A percentile compares a stretch with the other conserved stretches of the same genome.
phyloP scores from a whole-genome alignment of 2,888 invertebrate species.

The Acrobasis suavella region DNA sequence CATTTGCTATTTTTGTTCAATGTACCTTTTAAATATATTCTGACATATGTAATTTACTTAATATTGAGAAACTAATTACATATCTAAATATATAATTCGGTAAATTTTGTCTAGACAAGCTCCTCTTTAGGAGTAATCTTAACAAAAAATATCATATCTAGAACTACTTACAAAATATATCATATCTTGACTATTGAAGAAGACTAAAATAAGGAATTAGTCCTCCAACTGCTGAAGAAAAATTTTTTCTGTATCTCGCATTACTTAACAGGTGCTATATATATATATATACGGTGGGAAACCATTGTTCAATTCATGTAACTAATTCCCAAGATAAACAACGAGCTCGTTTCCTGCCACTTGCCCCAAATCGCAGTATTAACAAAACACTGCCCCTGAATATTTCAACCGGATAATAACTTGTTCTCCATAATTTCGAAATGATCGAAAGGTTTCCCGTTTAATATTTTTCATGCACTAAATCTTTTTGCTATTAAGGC shows the following conservation, averaged over 20 bases:
- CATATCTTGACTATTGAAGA: too few relatives aligned
- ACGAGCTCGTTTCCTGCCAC: slow-evolving; percentile 35
- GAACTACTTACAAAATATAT: too few relatives aligned
- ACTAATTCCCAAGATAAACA: background rate
- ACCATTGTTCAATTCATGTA: background rate
- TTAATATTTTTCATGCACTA: background rate
- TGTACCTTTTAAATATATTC: background rate
- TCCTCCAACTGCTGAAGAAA: too few relatives aligned
- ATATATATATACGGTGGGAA: background rate
- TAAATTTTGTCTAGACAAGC: too few relatives aligned
- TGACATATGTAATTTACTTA: background rate
- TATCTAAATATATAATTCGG: too few relatives aligned
- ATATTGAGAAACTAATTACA: too few relatives aligned
- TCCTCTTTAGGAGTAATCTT: too few relatives aligned
- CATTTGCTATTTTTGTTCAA: background rate
- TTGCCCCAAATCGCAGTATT: slow-evolving; percentile 56
- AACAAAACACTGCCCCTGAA: slow-evolving; percentile 64
- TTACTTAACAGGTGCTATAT: too few relatives aligned
- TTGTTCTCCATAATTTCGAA: slow-evolving; percentile 21
- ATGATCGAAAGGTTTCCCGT: slow-evolving; percentile 11
- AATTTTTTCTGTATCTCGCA: too few relatives aligned
- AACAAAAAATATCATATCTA: too few relatives aligned
- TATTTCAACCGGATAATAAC: slow-evolving; percentile 54
- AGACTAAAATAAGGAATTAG: too few relatives aligned
- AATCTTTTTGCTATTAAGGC: slow-evolving; percentile 7